Evolutionary conservation across 2,797 vertebrate genomes (phyloP).

Genomic region (Fundulus diaphanus): DNA sequence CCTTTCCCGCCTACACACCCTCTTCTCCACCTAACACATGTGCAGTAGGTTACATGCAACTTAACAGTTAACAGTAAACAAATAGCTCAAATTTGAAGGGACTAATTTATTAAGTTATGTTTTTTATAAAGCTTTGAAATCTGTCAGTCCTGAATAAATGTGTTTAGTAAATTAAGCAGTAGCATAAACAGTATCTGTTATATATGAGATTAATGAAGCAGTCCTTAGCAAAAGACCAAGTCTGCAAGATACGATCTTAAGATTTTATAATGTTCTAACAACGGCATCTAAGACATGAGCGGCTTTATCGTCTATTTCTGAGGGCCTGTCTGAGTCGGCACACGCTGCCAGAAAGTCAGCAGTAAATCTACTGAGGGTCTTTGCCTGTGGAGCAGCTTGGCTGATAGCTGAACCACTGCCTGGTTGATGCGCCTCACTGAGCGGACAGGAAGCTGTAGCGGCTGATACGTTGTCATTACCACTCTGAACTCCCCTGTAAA

Average conservation of each 20-base stretch:
- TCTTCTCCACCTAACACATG: too few relatives aligned
- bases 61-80: background rate
- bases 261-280: background rate
- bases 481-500: background rate
- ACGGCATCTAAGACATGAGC: background rate
- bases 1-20: too few relatives aligned
- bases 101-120: background rate
- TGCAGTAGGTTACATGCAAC: too few relatives aligned
- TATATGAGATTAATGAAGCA: background rate
- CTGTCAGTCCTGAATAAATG: background rate
- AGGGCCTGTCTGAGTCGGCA: background rate
- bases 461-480: background rate
- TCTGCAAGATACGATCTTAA: background rate
- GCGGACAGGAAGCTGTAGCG: background rate
- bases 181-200: background rate
- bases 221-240: background rate
- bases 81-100: background rate
- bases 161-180: background rate
- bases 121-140: background rate
- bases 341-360: background rate
- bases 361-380: background rate
- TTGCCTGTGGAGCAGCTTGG: background rate
- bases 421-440: background rate
- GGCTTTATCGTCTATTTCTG: background rate
- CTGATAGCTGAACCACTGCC: background rate